phyloP scores from a whole-genome alignment of 2,113 vertebrate genomes.

The Psephotus haematonotus region DNA sequence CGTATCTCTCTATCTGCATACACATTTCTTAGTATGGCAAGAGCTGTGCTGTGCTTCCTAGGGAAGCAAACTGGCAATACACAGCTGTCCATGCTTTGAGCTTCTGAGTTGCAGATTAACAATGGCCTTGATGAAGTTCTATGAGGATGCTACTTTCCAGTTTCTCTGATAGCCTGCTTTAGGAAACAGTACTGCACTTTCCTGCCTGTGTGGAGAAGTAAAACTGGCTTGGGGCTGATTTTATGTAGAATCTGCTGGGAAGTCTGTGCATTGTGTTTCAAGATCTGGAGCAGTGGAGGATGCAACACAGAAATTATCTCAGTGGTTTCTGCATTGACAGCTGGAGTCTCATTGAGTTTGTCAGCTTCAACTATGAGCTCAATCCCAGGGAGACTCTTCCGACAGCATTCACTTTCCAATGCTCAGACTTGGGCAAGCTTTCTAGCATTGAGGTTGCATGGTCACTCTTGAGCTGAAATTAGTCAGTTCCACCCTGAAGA shows the following conservation, averaged over 20 bases:
- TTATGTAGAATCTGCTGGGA: neutral
- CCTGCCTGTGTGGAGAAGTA: neutral
- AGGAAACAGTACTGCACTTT: neutral
- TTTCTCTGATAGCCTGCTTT: neutral
- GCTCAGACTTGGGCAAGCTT: neutral
- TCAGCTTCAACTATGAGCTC: neutral
- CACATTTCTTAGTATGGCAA: neutral
- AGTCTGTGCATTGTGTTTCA: neutral
- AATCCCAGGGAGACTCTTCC: neutral
- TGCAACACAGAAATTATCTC: neutral
- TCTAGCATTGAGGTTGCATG: neutral
- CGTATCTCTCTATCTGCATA: fast-evolving
- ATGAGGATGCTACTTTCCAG: neutral
- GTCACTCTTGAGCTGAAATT: neutral
- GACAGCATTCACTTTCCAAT: neutral
- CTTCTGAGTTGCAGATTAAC: too few relatives aligned
- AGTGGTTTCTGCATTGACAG: neutral
- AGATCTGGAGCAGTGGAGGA: neutral
- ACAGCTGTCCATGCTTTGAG: neutral
- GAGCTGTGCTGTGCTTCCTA: neutral
- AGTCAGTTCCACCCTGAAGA: neutral
- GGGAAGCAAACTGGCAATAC: neutral
- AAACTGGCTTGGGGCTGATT: neutral
- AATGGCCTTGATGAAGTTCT: neutral
- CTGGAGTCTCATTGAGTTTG: neutral